phyloP scores from a whole-genome alignment of 2,888 invertebrate genomes.

The Allophyes oxyacanthae region DNA sequence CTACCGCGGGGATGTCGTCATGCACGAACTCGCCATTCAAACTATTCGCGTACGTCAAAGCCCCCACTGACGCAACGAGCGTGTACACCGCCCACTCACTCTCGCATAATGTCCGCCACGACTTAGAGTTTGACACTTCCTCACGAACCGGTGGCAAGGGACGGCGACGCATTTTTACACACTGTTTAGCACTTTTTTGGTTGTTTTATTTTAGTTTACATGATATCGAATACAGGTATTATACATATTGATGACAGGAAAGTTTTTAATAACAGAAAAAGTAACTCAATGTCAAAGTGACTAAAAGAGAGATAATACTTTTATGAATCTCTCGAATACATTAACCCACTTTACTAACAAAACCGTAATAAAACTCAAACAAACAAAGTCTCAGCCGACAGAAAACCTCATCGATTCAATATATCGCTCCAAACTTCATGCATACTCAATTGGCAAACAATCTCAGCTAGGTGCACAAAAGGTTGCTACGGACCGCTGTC shows the following conservation, averaged over 20 bases:
- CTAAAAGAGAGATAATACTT: slow-evolving; percentile 21
- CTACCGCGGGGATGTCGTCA: slow-evolving; percentile 96
- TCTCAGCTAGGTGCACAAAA: slow-evolving; percentile 60
- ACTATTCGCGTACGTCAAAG: slow-evolving; percentile 92
- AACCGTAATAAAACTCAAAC: slow-evolving; percentile 51
- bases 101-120: slow-evolving; percentile 75
- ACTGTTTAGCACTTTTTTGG: slow-evolving; percentile 27
- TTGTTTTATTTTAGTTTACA: slow-evolving; percentile 21
- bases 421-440: slow-evolving; percentile 69
- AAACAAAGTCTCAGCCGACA: slow-evolving; percentile 58
- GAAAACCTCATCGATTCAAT: slow-evolving; percentile 66
- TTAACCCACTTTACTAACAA: slow-evolving; percentile 51
- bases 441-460: slow-evolving; percentile 74
- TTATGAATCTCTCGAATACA: slow-evolving; percentile 38
- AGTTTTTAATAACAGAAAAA: too few relatives aligned
- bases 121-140: slow-evolving; percentile 74
- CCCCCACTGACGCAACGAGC: slow-evolving; percentile 91
- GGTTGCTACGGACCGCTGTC: slow-evolving; percentile 56
- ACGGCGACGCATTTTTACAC: slow-evolving; percentile 83
- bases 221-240: neutral
- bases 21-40: slow-evolving; percentile 95
- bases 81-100: slow-evolving; percentile 90
- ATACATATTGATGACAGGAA: too few relatives aligned
- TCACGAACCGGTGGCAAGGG: slow-evolving; percentile 83
- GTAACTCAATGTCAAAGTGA: slow-evolving; percentile 2